Evolutionary conservation across 1,140 invertebrate genomes (phyloP).

Genomic region (Drosophila takahashii): DNA sequence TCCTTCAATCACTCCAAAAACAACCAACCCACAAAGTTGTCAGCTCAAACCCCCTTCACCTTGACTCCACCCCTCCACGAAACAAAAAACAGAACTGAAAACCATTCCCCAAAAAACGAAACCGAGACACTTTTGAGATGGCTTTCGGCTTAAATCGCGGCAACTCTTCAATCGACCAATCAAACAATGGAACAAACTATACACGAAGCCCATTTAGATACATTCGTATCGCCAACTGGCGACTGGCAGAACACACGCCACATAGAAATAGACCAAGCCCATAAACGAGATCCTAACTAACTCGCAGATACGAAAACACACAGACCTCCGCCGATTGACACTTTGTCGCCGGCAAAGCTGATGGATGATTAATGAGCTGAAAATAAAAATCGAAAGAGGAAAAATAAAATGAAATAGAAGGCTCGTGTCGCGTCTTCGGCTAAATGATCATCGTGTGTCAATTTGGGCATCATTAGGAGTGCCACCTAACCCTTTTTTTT

Average conservation of each 20-base stretch:
- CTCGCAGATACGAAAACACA: constrained; percentile 18
- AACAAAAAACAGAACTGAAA: constrained; percentile 2
- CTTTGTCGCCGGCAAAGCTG: constrained; percentile 69
- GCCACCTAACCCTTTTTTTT: constrained; percentile 48
- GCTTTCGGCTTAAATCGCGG: constrained; percentile 65
- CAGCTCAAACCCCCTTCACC: constrained; percentile 33
- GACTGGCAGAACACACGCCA: constrained; percentile 59
- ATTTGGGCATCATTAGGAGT: constrained; percentile 83
- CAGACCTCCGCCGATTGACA: constrained; percentile 52
- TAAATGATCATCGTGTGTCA: constrained; percentile 76
- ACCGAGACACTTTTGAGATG: constrained; percentile 67
- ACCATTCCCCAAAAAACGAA: constrained; percentile 32
- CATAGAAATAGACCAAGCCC: constrained; percentile 48
- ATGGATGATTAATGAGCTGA: constrained; percentile 77
- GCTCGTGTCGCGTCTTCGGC: constrained; percentile 74
- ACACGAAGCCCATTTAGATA: constrained; percentile 43
- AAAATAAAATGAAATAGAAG: constrained; percentile 32
- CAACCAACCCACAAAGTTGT: constrained; percentile 31
- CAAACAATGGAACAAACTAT: constrained; percentile 61
- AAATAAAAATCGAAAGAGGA: constrained; percentile 26
- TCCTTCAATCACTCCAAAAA: constrained; percentile 13
- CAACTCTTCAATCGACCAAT: constrained; percentile 73
- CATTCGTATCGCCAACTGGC: constrained; percentile 17
- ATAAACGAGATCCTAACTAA: constrained; percentile 58
- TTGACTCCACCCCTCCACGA: constrained; percentile 3